These are phyloP conservation scores for Zoanthus gigantus DNA, from an alignment of 92 coral and sea anemone genomes.

Conservation along the genomic window DNA sequence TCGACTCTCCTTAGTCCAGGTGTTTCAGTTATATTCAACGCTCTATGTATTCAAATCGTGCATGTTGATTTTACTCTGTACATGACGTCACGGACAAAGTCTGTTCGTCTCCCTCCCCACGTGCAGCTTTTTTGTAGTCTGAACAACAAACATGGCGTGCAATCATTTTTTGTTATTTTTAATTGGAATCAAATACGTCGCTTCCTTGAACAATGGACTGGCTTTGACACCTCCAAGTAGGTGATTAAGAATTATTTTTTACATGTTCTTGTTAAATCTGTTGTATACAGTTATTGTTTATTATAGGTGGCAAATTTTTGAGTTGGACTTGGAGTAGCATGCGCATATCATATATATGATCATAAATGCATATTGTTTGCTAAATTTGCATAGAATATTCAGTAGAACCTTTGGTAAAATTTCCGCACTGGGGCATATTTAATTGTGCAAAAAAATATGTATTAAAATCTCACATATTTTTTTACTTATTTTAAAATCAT, in stretches of 20 bases:
- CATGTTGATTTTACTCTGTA: neutral
- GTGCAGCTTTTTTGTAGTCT: neutral
- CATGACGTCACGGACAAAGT: constrained; percentile 16
- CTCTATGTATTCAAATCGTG: constrained; percentile 17
- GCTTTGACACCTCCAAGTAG: constrained; percentile 97
- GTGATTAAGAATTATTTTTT: constrained; percentile 22
- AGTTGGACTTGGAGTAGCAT: too few species aligned
- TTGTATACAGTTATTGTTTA: too few species aligned
- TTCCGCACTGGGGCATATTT: too few species aligned
- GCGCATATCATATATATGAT: too few species aligned
- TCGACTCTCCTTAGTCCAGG: neutral
- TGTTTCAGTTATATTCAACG: constrained; percentile 22
- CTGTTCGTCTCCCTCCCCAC: neutral
- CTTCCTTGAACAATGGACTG: constrained; percentile 83
- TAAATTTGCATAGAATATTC: too few species aligned
- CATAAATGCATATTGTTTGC: too few species aligned
- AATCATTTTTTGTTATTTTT: constrained; percentile 33
- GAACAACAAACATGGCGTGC: constrained; percentile 31
- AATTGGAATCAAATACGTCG: constrained; percentile 21
- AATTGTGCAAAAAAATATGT: too few species aligned
- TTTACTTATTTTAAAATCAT: too few species aligned
- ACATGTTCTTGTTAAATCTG: too few species aligned
- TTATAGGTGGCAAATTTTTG: too few species aligned
- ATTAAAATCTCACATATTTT: too few species aligned
- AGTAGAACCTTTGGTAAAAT: too few species aligned